phyloP scores from a whole-genome alignment of 2,888 invertebrate species.

The Plebejus anna region DNA sequence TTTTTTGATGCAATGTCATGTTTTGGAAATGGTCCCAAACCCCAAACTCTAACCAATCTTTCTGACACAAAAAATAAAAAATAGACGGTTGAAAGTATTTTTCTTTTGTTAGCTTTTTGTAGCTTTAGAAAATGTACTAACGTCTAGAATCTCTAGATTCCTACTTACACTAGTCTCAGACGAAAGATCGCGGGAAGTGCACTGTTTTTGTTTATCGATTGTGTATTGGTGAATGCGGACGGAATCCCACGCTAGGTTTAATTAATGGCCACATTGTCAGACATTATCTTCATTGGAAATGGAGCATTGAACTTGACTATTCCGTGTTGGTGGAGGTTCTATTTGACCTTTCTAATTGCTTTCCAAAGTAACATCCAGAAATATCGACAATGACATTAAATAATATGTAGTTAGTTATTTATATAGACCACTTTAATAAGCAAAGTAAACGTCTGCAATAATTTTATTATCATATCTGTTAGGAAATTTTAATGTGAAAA shows the following conservation, averaged over 20 bases:
- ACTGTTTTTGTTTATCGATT: constrained; percentile 13
- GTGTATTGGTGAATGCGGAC: constrained; percentile 10
- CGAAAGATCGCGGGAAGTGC: constrained; percentile 8
- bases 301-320: constrained; percentile 24
- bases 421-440: too few relatives aligned
- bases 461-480: too few relatives aligned
- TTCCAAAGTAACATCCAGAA: not conserved
- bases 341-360: not conserved
- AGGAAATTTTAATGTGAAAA: too few relatives aligned
- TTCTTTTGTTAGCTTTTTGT: not conserved
- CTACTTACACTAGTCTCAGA: not conserved
- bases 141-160: constrained; percentile 7
- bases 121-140: not conserved
- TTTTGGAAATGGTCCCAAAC: too few relatives aligned
- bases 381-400: not conserved
- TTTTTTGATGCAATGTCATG: too few relatives aligned
- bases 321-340: not conserved
- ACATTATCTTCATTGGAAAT: constrained; percentile 23
- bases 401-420: too few relatives aligned
- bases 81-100: too few relatives aligned
- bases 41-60: too few relatives aligned
- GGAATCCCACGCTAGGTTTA: constrained; percentile 15
- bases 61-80: too few relatives aligned
- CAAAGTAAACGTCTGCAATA: too few relatives aligned
- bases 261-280: constrained; percentile 13